These are phyloP conservation scores for Hirtodrosophila trivittata DNA, from an alignment of 2,888 invertebrate species.

Conservation along the genomic window DNA sequence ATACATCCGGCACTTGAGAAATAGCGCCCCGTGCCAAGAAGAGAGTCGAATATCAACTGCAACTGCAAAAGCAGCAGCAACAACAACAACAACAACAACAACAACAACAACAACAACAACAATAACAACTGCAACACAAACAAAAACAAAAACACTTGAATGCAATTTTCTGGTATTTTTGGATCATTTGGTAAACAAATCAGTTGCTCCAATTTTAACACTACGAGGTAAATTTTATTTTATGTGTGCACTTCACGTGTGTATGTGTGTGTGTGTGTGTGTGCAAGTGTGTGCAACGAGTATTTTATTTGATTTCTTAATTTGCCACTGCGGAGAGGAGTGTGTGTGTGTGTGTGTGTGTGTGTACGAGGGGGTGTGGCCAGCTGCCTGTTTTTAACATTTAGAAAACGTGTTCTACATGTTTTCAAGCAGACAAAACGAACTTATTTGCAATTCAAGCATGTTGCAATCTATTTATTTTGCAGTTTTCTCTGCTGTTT, in stretches of 20 bases:
- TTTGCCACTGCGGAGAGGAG: slow-evolving; percentile 42
- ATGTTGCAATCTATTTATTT: slow-evolving; percentile 17
- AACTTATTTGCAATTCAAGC: slow-evolving; percentile 38
- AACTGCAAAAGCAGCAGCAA: slow-evolving; percentile 1
- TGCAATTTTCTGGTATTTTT: slow-evolving; percentile 63
- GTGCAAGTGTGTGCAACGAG: slow-evolving; percentile 24
- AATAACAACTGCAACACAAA: not conserved
- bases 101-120: slow-evolving; percentile 2
- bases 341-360: too few relatives aligned
- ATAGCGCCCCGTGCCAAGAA: slow-evolving; percentile 44
- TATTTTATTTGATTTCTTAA: slow-evolving; percentile 55
- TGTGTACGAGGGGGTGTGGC: not conserved
- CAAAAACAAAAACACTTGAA: slow-evolving; percentile 21
- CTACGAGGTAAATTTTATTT: slow-evolving; percentile 24
- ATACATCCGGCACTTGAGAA: slow-evolving; percentile 67
- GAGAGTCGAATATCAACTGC: slow-evolving; percentile 9
- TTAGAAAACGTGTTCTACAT: slow-evolving; percentile 19
- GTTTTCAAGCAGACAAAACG: slow-evolving; percentile 18
- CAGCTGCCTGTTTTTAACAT: slow-evolving; percentile 10
- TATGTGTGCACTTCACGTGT: not conserved
- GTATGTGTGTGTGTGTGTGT: slow-evolving; percentile 7
- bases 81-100: slow-evolving; percentile 4
- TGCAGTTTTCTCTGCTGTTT: slow-evolving; percentile 6
- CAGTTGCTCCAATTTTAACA: slow-evolving; percentile 55
- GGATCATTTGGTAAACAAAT: slow-evolving; percentile 64